These are phyloP conservation scores for Pedionomus torquatus DNA, from an alignment of 2,113 vertebrate genomes.

Conservation along the genomic window DNA sequence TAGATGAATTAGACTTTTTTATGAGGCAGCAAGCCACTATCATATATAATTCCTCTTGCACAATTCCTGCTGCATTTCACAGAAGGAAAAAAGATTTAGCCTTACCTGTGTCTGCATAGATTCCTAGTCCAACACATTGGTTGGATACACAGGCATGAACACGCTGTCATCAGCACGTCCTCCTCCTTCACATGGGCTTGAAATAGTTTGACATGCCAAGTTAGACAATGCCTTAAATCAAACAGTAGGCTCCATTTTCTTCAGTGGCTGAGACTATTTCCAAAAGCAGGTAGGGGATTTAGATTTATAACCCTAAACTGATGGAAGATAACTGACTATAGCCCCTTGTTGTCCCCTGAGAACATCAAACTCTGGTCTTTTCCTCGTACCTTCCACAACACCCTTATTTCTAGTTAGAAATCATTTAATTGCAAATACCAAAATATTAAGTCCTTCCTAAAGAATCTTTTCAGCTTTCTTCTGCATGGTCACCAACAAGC, in stretches of 20 bases:
- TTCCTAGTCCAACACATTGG: not conserved
- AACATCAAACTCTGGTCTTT: not conserved
- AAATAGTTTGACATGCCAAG: not conserved
- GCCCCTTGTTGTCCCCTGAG: not conserved
- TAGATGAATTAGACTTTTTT: conserved; percentile 38
- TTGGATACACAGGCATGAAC: not conserved
- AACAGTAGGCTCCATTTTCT: not conserved
- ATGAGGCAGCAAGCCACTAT: not conserved
- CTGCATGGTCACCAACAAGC: not conserved
- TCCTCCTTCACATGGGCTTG: not conserved
- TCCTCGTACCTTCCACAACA: not conserved
- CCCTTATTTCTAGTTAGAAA: not conserved
- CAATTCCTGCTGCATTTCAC: conserved; percentile 12
- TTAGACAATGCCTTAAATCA: not conserved
- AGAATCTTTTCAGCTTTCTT: not conserved
- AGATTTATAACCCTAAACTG: not conserved
- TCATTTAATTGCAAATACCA: not conserved
- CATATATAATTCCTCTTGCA: conserved; percentile 14
- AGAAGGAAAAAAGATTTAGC: conserved; percentile 15
- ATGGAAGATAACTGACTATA: not conserved
- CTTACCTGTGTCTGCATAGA: not conserved
- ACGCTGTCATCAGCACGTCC: not conserved
- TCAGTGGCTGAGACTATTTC: not conserved
- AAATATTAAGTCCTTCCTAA: not conserved
- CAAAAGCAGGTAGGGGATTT: not conserved